Evolutionary conservation across 2,797 vertebrate genomes (phyloP).

Genomic region (Coregonus sp.): DNA sequence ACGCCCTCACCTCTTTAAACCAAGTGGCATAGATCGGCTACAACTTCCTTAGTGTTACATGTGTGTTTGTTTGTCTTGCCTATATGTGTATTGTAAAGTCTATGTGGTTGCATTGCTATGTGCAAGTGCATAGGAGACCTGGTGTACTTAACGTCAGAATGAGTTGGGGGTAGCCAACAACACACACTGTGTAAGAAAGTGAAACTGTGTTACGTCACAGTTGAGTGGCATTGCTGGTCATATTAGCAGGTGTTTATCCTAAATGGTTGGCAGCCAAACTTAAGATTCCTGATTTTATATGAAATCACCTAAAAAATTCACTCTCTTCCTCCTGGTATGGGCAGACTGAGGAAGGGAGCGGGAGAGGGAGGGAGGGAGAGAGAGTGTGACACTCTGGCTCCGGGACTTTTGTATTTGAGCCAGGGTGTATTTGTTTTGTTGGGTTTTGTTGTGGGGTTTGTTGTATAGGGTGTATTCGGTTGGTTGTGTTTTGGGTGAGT

Average conservation of each 20-base stretch:
- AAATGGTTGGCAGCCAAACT: conserved; percentile 31
- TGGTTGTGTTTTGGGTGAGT: too few species aligned
- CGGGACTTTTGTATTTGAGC: too few species aligned
- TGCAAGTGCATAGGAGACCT: background rate
- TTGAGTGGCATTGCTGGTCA: conserved; percentile 11
- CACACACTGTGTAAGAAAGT: background rate
- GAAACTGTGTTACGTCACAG: background rate
- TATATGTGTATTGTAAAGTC: too few species aligned
- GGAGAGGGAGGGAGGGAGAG: background rate
- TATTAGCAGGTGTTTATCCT: background rate
- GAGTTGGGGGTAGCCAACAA: background rate
- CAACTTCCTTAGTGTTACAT: background rate
- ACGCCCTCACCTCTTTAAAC: too few species aligned
- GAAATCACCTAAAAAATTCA: conserved; percentile 26
- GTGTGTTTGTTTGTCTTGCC: background rate
- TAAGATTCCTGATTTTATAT: conserved; percentile 19
- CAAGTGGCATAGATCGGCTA: too few species aligned
- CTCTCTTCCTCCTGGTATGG: conserved; percentile 16
- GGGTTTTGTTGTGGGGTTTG: too few species aligned
- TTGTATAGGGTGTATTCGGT: too few species aligned
- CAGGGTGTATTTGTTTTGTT: too few species aligned
- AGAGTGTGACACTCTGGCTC: too few species aligned
- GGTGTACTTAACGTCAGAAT: background rate
- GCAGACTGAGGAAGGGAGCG: background rate
- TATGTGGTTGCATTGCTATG: too few species aligned